Percentiles rank a stretch among this genome's conserved stretches.
Conservation (phyloP, 1,140 invertebrate species). For the Neodiprion pinetum region DNA sequence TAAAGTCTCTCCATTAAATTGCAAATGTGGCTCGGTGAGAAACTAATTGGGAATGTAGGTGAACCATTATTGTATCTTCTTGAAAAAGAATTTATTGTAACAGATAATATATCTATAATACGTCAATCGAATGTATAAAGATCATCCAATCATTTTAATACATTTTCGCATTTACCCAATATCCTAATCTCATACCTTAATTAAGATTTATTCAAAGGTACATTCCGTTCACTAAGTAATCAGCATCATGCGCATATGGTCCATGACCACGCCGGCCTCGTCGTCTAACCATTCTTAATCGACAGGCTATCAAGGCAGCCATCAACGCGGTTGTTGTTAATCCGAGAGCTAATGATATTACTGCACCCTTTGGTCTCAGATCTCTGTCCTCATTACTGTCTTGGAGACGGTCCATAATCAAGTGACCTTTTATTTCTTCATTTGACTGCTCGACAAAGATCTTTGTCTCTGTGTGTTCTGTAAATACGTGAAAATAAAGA, state of each 20-base stretch:
- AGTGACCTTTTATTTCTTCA: constrained; percentile 42
- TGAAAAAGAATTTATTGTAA: constrained; percentile 3
- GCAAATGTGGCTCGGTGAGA: too few relatives aligned
- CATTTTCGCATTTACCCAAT: neutral
- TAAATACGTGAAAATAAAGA: neutral
- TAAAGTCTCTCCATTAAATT: too few relatives aligned
- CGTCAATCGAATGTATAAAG: neutral
- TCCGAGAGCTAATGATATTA: constrained; percentile 78
- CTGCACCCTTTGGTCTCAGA: constrained; percentile 77
- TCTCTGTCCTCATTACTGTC: constrained; percentile 65
- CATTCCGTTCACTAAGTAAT: constrained; percentile 98
- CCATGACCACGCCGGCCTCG: constrained; percentile 79
- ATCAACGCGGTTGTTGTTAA: constrained; percentile 70
- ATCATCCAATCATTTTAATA: neutral
- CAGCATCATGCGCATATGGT: constrained; percentile 91
- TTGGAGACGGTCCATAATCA: constrained; percentile 41
- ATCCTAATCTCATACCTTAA: neutral
- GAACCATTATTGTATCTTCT: neutral
- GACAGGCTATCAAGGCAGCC: constrained; percentile 81
- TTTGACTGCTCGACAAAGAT: constrained; percentile 40
- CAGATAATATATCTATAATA: neutral
- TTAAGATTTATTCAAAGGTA: constrained; percentile 75
- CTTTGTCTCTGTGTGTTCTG: constrained; percentile 22
- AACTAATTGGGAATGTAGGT: too few relatives aligned
- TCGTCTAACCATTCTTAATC: constrained; percentile 78